Percentiles rank a stretch among this genome's conserved stretches.
phyloP scores from a whole-genome alignment of 2,113 vertebrate species.

The Microcebus lehilahytsara region DNA sequence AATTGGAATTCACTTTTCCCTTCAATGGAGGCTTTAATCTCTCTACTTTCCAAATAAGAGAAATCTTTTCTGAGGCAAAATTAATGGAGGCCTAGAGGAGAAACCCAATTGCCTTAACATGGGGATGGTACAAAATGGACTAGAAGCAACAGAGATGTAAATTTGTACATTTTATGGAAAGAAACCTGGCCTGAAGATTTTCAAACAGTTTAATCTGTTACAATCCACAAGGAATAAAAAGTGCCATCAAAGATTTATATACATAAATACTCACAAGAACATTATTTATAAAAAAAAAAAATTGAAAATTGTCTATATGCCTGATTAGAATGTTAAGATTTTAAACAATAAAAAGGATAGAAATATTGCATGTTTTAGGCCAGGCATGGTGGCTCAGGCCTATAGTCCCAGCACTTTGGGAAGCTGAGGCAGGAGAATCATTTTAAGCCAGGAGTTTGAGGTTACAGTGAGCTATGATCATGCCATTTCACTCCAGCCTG shows the following conservation, averaged over 20 bases:
- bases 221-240: not conserved
- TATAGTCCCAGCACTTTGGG: no score
- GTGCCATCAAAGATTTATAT: not conserved
- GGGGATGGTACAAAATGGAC: not conserved
- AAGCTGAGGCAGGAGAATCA: no score
- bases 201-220: not conserved
- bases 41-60: not conserved
- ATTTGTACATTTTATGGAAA: not conserved
- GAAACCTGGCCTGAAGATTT: not conserved
- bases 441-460: no score
- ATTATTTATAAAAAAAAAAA: slow-evolving; percentile 26
- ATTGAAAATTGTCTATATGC: not conserved
- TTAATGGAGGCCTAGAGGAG: not conserved
- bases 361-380: not conserved
- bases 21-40: not conserved
- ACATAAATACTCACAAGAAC: not conserved
- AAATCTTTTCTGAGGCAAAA: not conserved
- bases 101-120: not conserved
- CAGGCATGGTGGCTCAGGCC: no score
- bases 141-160: not conserved
- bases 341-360: not conserved
- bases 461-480: no score
- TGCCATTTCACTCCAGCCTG: no score
- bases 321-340: not conserved
- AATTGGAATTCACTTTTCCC: not conserved